Percentiles rank a stretch among this genome's conserved stretches.
These are phyloP conservation scores for Plectrocnemia conspersa DNA, from an alignment of 1,140 invertebrate species.

Conservation along the genomic window DNA sequence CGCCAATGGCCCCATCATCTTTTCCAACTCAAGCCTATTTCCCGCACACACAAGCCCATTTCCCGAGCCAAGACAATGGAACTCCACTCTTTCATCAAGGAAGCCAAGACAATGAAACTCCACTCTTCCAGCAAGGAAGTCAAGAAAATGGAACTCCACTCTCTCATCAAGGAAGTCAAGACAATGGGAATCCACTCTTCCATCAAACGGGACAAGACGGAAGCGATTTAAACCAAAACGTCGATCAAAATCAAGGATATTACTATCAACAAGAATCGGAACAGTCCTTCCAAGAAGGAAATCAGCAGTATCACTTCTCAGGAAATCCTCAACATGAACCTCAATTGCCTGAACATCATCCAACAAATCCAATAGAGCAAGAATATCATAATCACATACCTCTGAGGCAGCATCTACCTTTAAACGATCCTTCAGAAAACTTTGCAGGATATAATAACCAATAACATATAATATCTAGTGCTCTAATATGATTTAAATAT, in stretches of 20 bases:
- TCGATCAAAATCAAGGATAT: conserved; percentile 27
- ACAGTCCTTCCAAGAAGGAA: conserved; percentile 33
- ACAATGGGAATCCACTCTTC: neutral
- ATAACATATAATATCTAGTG: conserved; percentile 6
- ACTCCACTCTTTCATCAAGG: too few relatives aligned
- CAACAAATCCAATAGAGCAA: conserved; percentile 26
- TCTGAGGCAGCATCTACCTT: conserved; percentile 42
- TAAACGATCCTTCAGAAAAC: conserved; percentile 44
- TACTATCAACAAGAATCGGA: conserved; percentile 25
- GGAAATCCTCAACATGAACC: conserved; percentile 35
- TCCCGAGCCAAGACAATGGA: conserved; percentile 7
- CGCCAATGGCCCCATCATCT: conserved; percentile 23
- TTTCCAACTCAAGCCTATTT: conserved; percentile 7
- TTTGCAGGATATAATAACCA: conserved; percentile 16
- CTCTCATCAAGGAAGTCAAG: too few relatives aligned
- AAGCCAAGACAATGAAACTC: neutral
- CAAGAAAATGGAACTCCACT: conserved; percentile 14
- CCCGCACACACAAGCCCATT: conserved; percentile 11
- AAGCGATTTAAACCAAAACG: conserved; percentile 13
- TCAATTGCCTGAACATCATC: conserved; percentile 38
- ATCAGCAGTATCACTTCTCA: conserved; percentile 39
- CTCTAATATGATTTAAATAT: neutral
- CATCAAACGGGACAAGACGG: conserved; percentile 8
- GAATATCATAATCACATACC: conserved; percentile 46
- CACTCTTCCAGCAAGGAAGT: too few relatives aligned